These are phyloP conservation scores for Gymnoscopelus microlampas DNA, from an alignment of 2,797 vertebrate genomes.

Conservation along the genomic window DNA sequence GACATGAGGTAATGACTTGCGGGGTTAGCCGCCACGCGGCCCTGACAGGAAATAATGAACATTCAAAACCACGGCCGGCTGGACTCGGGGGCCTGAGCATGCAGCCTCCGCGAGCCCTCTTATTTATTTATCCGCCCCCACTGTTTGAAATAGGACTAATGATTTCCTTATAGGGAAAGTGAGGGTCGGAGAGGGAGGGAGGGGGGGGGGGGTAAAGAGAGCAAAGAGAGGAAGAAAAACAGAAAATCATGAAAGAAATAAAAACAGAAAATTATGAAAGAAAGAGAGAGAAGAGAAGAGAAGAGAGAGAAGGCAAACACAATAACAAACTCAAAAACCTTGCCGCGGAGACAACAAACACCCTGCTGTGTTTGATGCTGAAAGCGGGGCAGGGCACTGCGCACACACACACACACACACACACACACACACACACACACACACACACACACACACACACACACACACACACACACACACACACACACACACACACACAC, in stretches of 20 bases:
- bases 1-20: slow-evolving; percentile 72
- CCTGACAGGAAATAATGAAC: slow-evolving; percentile 64
- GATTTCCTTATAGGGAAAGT: slow-evolving; percentile 20
- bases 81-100: slow-evolving; percentile 9
- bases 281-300: too few relatives aligned
- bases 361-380: not conserved
- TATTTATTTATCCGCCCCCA: slow-evolving; percentile 44
- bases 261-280: not conserved
- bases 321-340: not conserved
- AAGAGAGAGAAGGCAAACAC: not conserved
- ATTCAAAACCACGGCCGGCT: slow-evolving; percentile 36
- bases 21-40: slow-evolving; percentile 27
- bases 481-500: too few relatives aligned
- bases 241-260: not conserved
- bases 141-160: slow-evolving; percentile 44
- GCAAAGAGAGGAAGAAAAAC: not conserved
- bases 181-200: not conserved
- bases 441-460: too few relatives aligned
- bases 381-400: not conserved
- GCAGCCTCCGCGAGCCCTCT: slow-evolving; percentile 50
- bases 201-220: not conserved
- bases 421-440: too few relatives aligned
- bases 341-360: not conserved
- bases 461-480: too few relatives aligned
- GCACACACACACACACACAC: too few relatives aligned